Evolutionary conservation across 2,113 vertebrate genomes (phyloP).

Genomic region (Pantherophis guttatus): DNA sequence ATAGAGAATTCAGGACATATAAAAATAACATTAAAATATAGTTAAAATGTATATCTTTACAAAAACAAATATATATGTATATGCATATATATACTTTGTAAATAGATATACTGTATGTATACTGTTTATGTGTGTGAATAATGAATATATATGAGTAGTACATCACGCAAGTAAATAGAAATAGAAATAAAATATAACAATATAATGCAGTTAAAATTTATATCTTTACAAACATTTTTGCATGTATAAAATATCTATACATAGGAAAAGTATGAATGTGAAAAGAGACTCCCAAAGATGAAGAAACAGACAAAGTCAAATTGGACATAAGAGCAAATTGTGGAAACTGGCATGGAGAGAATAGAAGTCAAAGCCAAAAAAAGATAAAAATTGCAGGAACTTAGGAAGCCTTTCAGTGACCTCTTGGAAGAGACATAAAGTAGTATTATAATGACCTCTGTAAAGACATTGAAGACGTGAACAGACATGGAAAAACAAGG

Average conservation of each 20-base stretch:
- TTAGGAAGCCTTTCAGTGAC: neutral
- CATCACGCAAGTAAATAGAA: no score
- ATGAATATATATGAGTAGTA: no score
- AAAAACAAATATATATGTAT: neutral
- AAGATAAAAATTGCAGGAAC: neutral
- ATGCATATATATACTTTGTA: no score
- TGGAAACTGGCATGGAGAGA: neutral
- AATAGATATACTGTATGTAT: no score
- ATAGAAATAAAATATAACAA: no score
- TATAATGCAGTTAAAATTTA: no score
- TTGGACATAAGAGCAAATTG: neutral
- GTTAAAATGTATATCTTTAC: neutral
- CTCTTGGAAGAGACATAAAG: neutral
- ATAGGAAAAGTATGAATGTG: neutral
- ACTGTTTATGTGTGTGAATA: no score
- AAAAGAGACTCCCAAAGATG: neutral
- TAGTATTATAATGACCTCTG: neutral
- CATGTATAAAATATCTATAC: no score
- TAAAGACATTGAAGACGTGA: neutral
- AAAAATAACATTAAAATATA: neutral
- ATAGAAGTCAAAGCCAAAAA: neutral
- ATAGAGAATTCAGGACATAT: neutral
- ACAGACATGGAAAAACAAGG: neutral
- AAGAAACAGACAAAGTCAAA: neutral
- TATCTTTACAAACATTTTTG: no score